A percentile compares a stretch with the other conserved stretches of the same genome.
Evolutionary conservation across 2,797 vertebrate species (phyloP).

Genomic region (Dendrocincla fuliginosa): DNA sequence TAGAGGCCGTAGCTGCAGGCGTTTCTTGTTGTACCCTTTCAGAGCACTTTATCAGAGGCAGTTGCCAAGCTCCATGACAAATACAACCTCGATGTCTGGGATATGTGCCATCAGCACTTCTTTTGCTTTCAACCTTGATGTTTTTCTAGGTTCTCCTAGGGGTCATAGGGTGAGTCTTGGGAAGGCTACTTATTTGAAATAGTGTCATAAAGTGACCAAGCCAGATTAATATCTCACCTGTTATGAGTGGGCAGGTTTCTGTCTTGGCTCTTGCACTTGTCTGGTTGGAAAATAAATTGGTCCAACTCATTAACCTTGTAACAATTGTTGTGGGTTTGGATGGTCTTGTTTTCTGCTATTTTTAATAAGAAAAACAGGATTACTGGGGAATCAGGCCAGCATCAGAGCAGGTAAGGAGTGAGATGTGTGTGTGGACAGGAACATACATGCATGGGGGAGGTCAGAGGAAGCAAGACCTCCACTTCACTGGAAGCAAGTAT

Average conservation of each 20-base stretch:
- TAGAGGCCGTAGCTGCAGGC: not conserved
- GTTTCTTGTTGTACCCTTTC: not conserved
- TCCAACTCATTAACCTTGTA: not conserved
- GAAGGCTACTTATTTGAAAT: not conserved
- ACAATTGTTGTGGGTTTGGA: not conserved
- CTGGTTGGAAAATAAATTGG: not conserved
- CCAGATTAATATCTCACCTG: not conserved
- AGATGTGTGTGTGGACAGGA: not conserved
- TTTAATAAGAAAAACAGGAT: not conserved
- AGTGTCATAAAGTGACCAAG: not conserved
- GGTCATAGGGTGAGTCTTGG: not conserved
- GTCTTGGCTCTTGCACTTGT: fast-evolving
- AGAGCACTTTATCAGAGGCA: not conserved
- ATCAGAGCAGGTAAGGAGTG: not conserved
- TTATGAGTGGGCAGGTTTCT: not conserved
- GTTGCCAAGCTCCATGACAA: not conserved
- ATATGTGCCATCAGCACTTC: fast-evolving
- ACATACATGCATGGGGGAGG: not conserved
- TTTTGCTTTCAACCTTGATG: not conserved
- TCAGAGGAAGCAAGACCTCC: not conserved
- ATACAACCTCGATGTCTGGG: not conserved
- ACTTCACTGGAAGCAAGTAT: not conserved
- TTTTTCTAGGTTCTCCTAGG: not conserved
- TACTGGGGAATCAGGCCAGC: not conserved
- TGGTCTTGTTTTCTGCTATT: not conserved